These are phyloP conservation scores for Aurelia coerulea DNA, from an alignment of 30 jellyfish, hydroid and myxozoan species.

Conservation along the genomic window DNA sequence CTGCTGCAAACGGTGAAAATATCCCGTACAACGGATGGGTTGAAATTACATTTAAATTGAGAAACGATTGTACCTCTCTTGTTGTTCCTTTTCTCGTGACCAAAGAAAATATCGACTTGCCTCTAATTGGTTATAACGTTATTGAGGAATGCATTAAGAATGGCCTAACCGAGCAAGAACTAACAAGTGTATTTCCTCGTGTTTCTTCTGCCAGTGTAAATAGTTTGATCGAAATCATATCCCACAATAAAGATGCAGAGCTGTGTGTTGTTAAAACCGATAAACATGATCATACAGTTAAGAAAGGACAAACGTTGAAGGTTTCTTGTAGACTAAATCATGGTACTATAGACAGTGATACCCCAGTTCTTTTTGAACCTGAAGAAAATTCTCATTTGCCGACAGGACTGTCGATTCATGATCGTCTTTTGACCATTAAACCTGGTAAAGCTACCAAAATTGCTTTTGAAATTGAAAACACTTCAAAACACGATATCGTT, in stretches of 20 bases:
- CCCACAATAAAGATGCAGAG: constrained; percentile 1
- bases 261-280: constrained; percentile 17
- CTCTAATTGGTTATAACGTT: constrained; percentile 48
- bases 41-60: constrained; percentile 27
- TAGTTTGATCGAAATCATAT: constrained; percentile 3
- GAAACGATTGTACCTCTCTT: constrained; percentile 15
- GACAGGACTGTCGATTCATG: not conserved
- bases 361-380: constrained; percentile 19
- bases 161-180: constrained; percentile 17
- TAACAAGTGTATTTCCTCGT: constrained; percentile 19
- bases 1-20: constrained; percentile 36
- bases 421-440: not conserved
- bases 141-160: constrained; percentile 27
- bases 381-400: not conserved
- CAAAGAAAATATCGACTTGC: constrained; percentile 16
- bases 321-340: constrained; percentile 22
- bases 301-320: constrained; percentile 3
- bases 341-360: constrained; percentile 12
- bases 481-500: constrained; percentile 23
- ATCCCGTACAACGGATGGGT: constrained; percentile 45
- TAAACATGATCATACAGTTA: constrained; percentile 1
- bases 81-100: constrained; percentile 46
- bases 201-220: constrained; percentile 13
- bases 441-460: constrained; percentile 2
- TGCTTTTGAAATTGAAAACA: constrained; percentile 6